These are phyloP conservation scores for Nasonovia ribisnigri DNA, from an alignment of 2,888 invertebrate genomes.

Conservation along the genomic window DNA sequence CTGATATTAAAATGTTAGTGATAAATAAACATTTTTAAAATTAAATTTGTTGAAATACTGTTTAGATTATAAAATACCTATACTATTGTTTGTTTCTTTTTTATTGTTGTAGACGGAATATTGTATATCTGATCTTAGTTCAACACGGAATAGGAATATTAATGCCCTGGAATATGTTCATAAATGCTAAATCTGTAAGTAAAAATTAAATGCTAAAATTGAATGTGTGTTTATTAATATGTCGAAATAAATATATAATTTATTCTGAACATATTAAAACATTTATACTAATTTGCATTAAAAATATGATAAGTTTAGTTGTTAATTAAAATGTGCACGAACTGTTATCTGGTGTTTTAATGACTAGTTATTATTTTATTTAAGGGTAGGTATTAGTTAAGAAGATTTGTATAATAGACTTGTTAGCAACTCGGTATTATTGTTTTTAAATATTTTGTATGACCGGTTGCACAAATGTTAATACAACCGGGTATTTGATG, in stretches of 20 bases:
- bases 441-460: conserved; percentile 20
- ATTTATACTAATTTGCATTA: neutral
- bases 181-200: conserved; percentile 88
- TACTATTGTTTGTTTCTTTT: conserved; percentile 43
- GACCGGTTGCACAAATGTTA: neutral
- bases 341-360: neutral
- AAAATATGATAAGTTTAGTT: neutral
- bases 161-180: conserved; percentile 99
- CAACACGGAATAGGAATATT: conserved; percentile 94
- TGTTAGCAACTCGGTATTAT: neutral
- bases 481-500: too few relatives aligned
- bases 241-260: neutral
- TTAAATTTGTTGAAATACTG: neutral
- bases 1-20: neutral
- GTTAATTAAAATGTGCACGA: neutral
- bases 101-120: conserved; percentile 73
- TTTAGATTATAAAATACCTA: neutral
- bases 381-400: neutral
- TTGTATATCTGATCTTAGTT: conserved; percentile 90
- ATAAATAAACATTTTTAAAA: neutral
- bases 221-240: neutral
- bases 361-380: neutral
- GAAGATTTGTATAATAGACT: neutral
- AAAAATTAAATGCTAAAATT: neutral
- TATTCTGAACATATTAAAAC: neutral